Evolutionary conservation across 2,113 vertebrate genomes (phyloP), one percentile per base, ranked within the genome.

Genomic region (Sturnira hondurensis): DNA sequence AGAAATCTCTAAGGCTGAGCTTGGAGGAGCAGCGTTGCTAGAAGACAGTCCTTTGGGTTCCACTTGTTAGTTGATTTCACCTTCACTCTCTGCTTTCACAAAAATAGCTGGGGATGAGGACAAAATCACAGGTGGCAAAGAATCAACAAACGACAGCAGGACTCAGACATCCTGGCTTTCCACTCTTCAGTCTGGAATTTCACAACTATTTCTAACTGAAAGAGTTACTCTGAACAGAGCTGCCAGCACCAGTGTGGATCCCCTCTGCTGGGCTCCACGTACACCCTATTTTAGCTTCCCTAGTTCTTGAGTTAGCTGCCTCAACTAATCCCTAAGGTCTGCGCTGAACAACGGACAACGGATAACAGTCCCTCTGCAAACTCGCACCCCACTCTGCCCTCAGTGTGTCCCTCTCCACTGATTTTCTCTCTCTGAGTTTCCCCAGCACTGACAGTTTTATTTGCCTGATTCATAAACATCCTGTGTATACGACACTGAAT

Each of bases 121-220:
- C 41, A 63, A 63, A 93, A n/a, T 68, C 63, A 81, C 58, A 95
- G 58, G 47, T 63, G 36, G 76, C 4, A 4, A 80, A 85, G 56
- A 90, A 63, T 56, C 15, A 41, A 80, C 58, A 54, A 85, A 83
- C 2, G 41, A 73, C 77, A 47, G 71, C 50, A 74, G 38, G 16
- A 56, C 47, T 74, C 76, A 26, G 4, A 92, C 2, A 26, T 7
- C 4, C 68, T 65, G 43, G 76, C 74, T 81, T 65, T 58, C 63
- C 43, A 71, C 43, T 67, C 91, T 71, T 47, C 52, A 58, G 74
- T 36, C 70, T 84, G 47, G 58, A 94, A 47, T 89, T 73, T 88
- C 77, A 86, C 78, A 80, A 24, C 56, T 63, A 86, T 67, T 65
- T 82, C 63, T 80, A 54, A 94, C 22, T 24, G 26, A 41, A 56